Conservation (phyloP, 2,113 vertebrate species). For the Picathartes gymnocephalus region DNA sequence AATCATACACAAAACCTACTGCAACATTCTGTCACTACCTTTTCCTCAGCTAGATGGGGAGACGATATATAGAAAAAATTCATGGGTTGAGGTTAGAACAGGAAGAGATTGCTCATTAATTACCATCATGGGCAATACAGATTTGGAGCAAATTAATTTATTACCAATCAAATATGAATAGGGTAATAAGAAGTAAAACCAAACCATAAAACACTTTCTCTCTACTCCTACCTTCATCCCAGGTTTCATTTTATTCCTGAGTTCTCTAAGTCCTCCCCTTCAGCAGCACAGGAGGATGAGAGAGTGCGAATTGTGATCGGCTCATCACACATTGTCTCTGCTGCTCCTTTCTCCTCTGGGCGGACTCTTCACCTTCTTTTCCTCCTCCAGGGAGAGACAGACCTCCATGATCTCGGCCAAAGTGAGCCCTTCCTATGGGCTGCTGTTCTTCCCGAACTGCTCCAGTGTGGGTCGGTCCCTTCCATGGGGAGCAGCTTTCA, state of each 20-base stretch:
- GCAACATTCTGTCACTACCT: not conserved
- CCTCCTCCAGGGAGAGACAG: not conserved
- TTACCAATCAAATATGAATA: not conserved
- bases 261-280: not conserved
- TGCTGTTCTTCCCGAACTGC: not conserved
- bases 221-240: not conserved
- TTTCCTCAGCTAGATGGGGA: not conserved
- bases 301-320: not conserved
- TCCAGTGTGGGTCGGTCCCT: not conserved
- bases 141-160: not conserved
- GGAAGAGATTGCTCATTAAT: not conserved
- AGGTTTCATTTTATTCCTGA: not conserved
- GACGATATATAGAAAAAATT: not conserved
- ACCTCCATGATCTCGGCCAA: not conserved
- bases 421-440: not conserved
- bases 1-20: too few relatives aligned
- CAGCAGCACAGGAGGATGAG: not conserved
- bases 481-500: not conserved
- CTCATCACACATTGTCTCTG: accelerated
- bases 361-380: not conserved
- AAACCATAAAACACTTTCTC: not conserved
- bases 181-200: not conserved
- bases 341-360: not conserved
- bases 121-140: not conserved
- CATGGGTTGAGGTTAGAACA: not conserved